Percentiles rank a stretch among this genome's conserved stretches.
These are phyloP conservation scores for Elephas maximus DNA, from an alignment of 2,113 vertebrate species.

Conservation along the genomic window DNA sequence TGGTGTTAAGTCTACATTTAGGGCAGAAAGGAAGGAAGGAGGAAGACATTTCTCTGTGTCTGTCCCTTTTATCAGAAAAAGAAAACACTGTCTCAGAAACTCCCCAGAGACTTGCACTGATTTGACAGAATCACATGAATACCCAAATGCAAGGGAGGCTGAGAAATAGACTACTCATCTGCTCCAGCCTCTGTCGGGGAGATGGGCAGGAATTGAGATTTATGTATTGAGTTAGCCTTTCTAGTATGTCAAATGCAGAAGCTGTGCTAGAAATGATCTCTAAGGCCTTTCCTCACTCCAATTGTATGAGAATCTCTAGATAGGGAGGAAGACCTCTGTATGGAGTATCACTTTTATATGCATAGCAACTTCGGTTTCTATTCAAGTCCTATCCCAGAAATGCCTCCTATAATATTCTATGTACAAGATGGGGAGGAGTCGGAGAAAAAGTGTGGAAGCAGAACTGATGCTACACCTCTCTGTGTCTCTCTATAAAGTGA, in stretches of 20 bases:
- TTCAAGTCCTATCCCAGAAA: not conserved
- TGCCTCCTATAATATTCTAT: not conserved
- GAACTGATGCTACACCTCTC: not conserved
- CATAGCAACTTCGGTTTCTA: not conserved
- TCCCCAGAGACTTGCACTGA: not conserved
- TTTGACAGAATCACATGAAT: conserved; percentile 7
- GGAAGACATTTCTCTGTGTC: not conserved
- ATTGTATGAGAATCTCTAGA: not conserved
- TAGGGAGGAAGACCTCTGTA: not conserved
- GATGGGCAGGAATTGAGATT: not conserved
- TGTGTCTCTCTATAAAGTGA: not conserved
- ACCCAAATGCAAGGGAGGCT: not conserved
- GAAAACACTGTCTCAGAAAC: not conserved
- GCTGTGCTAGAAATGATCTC: not conserved
- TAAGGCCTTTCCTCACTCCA: not conserved
- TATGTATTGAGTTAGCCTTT: not conserved
- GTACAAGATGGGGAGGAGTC: not conserved
- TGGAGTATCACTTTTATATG: not conserved
- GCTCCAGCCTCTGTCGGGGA: not conserved
- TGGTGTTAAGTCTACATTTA: not conserved
- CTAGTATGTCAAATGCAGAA: not conserved
- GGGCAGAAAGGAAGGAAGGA: not conserved
- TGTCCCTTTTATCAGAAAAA: not conserved
- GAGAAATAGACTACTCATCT: not conserved
- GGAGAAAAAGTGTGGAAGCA: not conserved